Evolutionary conservation across 1,140 invertebrate species (phyloP).

Genomic region (Halictus rubicundus): DNA sequence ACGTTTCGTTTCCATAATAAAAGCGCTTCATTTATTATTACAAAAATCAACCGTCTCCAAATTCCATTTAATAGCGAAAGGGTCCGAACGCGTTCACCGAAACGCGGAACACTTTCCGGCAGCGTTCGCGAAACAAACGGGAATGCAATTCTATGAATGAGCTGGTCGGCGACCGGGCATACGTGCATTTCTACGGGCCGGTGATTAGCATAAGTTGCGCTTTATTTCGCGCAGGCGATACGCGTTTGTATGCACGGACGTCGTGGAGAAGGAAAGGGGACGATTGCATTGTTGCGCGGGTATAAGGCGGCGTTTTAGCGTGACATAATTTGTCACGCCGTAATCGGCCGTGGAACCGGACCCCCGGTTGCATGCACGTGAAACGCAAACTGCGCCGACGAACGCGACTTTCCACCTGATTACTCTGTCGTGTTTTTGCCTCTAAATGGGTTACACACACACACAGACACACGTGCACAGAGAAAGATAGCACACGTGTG

Average conservation of each 20-base stretch:
- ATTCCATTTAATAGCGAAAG: not conserved
- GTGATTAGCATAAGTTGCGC: conserved; percentile 20
- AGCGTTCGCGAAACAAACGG: conserved; percentile 5
- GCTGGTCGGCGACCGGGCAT: not conserved
- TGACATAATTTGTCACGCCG: conserved; percentile 53
- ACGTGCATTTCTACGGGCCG: conserved; percentile 16
- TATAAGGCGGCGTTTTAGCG: conserved; percentile 53
- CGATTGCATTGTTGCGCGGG: conserved; percentile 19
- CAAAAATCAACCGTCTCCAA: not conserved
- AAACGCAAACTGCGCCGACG: conserved; percentile 3
- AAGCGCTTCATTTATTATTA: no score
- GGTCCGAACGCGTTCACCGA: not conserved
- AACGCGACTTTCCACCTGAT: conserved; percentile 10
- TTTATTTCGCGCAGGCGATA: conserved; percentile 1
- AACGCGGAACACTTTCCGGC: not conserved
- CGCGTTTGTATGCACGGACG: not conserved
- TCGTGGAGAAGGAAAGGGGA: conserved; percentile 1
- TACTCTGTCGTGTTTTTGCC: conserved; percentile 1
- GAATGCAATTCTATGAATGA: conserved; percentile 22
- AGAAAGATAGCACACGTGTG: no score
- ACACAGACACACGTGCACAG: no score
- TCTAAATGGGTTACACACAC: no score
- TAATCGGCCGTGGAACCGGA: conserved; percentile 44
- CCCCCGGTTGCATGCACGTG: conserved; percentile 15
- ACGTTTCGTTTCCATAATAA: no score